Evolutionary conservation across 2,113 vertebrate genomes (phyloP), one percentile per base, ranked within the genome.

Genomic region (Chascanopsetta lugubris): DNA sequence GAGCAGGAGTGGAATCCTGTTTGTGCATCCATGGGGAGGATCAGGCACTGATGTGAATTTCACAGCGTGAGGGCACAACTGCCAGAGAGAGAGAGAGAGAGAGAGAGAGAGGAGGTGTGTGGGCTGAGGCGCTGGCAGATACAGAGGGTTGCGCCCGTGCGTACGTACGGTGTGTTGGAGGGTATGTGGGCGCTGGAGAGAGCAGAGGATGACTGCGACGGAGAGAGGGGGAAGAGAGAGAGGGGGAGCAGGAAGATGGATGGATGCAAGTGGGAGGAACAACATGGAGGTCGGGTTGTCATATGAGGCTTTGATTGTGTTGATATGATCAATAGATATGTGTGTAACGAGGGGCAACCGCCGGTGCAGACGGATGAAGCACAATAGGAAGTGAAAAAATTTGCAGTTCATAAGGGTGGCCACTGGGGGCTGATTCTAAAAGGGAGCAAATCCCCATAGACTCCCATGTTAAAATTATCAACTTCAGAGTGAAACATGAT

Each of bases 101-200:
- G 60, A 50, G 66, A 24, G 55, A 71, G 69, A 77, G 72, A 55
- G 77, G 64, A 11, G 20, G 20, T 70, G 74, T 69, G 87, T 89
- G 82, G 89, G 89, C 72, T 29, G 72, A 79, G 53, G 61, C 24
- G 11, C 72, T 56, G 75, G 77, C 79, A 87, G 80, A 84, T 84
- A 78, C 65, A 75, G 72, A 75, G 69, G 80, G 83, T 76, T 76
- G 46, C 56, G 48, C 56, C 3, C 11, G 34, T 38, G 17, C n/a
- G 38, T 36, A 17, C n/a, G 38, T 61, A n/a, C n/a, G n/a, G 61
- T 49, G 61, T 72, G 69, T 64, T 66, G 29, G 77, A 72, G 67
- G 46, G 54, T 59, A 70, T 69, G 85, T 85, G 75, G 84, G 86
- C 17, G 61, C 61, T 46, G 77, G 55, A 75, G 62, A 77, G 82